These are phyloP conservation scores for Euzophera pinguis DNA, from an alignment of 2,888 invertebrate species.

Conservation along the genomic window DNA sequence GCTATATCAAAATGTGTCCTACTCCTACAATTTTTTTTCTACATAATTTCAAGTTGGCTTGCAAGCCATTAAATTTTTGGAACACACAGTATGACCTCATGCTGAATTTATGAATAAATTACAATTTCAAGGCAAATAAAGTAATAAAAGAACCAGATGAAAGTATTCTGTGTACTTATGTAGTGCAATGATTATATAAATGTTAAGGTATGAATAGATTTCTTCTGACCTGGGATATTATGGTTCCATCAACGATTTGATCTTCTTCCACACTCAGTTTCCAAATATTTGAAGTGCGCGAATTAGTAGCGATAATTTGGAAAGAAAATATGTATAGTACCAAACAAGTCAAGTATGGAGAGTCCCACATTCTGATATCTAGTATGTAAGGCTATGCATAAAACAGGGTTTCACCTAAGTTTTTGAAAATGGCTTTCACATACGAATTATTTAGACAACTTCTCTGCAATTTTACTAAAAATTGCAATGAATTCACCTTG, in stretches of 20 bases:
- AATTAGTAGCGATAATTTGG: slow-evolving; percentile 86
- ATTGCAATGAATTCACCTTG: slow-evolving; percentile 42
- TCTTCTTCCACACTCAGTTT: slow-evolving; percentile 88
- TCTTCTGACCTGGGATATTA: slow-evolving; percentile 74
- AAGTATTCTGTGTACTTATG: slow-evolving; percentile 32
- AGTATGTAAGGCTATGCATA: slow-evolving; percentile 49
- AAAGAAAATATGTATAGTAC: slow-evolving; percentile 85
- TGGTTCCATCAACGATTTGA: slow-evolving; percentile 84
- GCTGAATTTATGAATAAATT: background rate
- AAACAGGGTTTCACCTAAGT: slow-evolving; percentile 36
- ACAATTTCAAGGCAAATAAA: slow-evolving; percentile 40
- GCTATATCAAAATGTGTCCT: too few relatives aligned
- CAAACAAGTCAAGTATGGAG: slow-evolving; percentile 81
- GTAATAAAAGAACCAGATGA: slow-evolving; percentile 23
- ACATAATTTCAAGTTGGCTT: background rate
- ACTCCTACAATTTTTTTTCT: too few relatives aligned
- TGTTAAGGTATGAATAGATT: slow-evolving; percentile 32
- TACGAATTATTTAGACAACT: slow-evolving; percentile 36
- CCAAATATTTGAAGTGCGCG: slow-evolving; percentile 91
- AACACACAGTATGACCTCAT: background rate
- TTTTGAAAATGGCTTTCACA: slow-evolving; percentile 41
- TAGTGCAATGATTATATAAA: slow-evolving; percentile 58
- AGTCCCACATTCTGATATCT: slow-evolving; percentile 75
- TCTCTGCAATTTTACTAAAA: slow-evolving; percentile 29
- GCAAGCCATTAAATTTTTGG: background rate